phyloP scores from a whole-genome alignment of 2,113 vertebrate genomes.

The Pituophis catenifer region DNA sequence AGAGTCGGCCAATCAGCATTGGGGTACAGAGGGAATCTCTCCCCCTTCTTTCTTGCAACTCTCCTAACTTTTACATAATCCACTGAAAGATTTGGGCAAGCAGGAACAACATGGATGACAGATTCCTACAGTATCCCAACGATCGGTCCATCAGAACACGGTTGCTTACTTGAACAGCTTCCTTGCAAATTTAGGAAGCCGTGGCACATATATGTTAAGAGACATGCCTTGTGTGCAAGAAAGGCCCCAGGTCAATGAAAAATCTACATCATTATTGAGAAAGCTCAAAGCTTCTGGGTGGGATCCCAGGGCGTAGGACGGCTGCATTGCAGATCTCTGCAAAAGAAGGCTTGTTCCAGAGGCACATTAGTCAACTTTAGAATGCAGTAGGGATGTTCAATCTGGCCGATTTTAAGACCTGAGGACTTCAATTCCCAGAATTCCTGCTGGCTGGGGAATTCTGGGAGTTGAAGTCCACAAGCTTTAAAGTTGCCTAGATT shows the following conservation, averaged over 20 bases:
- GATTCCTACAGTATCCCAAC: not conserved
- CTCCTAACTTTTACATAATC: not conserved
- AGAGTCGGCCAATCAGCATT: not conserved
- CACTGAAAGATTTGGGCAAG: not conserved
- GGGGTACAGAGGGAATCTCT: too few species aligned
- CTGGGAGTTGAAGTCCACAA: not conserved
- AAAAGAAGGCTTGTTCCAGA: not conserved
- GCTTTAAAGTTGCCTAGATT: not conserved
- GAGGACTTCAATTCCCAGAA: not conserved
- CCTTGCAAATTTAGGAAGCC: not conserved
- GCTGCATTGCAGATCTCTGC: not conserved
- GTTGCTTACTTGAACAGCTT: too few species aligned
- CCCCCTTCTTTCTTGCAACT: not conserved
- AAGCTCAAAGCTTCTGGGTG: not conserved
- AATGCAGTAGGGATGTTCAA: not conserved
- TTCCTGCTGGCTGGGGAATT: not conserved
- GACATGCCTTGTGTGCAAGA: not conserved
- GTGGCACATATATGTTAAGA: too few species aligned
- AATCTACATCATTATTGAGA: not conserved
- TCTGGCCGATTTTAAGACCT: not conserved
- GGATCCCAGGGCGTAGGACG: not conserved
- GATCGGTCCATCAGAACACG: not conserved
- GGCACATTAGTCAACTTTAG: not conserved
- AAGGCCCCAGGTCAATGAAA: not conserved
- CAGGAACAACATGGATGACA: not conserved